A percentile compares a stretch with the other conserved stretches of the same genome.
These are phyloP conservation scores for Lacerta bilineata DNA, from an alignment of 2,797 vertebrate species.

Conservation along the genomic window DNA sequence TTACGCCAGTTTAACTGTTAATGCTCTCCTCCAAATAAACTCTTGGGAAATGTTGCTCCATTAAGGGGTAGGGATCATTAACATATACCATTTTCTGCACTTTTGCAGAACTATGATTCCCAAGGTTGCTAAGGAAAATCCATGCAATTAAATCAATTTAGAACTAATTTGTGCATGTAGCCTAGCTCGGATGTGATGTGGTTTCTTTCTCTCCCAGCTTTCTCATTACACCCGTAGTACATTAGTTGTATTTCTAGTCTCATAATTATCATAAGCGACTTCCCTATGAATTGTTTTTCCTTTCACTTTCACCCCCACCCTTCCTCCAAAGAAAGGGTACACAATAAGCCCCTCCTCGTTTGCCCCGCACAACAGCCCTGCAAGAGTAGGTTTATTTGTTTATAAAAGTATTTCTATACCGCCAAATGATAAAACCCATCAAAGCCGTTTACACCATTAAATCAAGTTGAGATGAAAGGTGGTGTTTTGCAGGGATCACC, in stretches of 20 bases:
- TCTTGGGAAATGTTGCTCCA: background rate
- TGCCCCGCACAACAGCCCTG: no score
- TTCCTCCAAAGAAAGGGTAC: no score
- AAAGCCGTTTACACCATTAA: no score
- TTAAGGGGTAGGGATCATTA: background rate
- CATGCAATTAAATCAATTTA: constrained; percentile 9
- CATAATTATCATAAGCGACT: no score
- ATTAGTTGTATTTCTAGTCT: background rate
- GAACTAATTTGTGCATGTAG: constrained; percentile 1
- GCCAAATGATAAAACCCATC: no score
- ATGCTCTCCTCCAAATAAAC: background rate
- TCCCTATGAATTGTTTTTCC: no score
- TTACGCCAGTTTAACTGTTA: background rate
- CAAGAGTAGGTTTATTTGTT: no score
- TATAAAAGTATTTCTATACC: no score
- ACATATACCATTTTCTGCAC: background rate
- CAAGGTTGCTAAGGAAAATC: background rate
- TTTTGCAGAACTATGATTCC: background rate
- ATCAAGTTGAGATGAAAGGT: no score
- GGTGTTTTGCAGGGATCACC: no score
- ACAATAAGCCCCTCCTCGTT: no score
- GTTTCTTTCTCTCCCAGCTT: background rate
- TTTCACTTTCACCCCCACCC: no score
- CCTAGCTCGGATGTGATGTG: background rate
- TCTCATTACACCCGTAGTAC: background rate